Evolutionary conservation across 2,113 vertebrate genomes (phyloP), one percentile per base, ranked within the genome.

Genomic region (Grallaria varia): DNA sequence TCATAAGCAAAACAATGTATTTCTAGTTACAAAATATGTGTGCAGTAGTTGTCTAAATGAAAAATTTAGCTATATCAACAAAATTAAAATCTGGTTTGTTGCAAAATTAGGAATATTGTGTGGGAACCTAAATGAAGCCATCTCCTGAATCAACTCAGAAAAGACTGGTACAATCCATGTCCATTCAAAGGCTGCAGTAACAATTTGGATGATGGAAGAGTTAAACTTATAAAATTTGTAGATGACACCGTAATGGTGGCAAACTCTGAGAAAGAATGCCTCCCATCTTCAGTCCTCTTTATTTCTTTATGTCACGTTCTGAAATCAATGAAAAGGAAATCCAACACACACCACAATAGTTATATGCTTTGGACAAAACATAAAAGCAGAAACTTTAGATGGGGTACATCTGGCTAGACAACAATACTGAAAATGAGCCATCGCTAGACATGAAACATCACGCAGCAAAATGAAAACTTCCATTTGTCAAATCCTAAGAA

Each of bases 141-240:
- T 16, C 13, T 33, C 42, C 60, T 44, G 19, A 52, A 1, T 10
- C 44, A 76, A 3, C 16, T 10, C 31, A 11, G 20, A 84, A 33
- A 67, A 2, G 0, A 33, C 16, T 56, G 33, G 24, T 25, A 56
- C 1, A 4, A 76, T 1, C 31, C 24, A 49, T 0, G 2, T 18
- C 28, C 18, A 49, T 9, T 66, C 66, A 81, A 39, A 2, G 30
- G 69, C 37, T 42, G 50, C n/a, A 55, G 40, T 42, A 40, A 71
- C n/a, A 52, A 62, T 73, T 4, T 59, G 31, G 12, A 82, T 49
- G 14, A 68, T 27, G 82, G 14, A 77, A 39, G 27, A 67, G 12
- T 45, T 42, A 68, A 91, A 49, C 9, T 42, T 53, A 21, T 8
- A 39, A 42, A 47, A 39, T 53, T 47, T 69, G 22, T 19, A 64